phyloP scores from a whole-genome alignment of 2,113 vertebrate genomes.

The Indri indri region DNA sequence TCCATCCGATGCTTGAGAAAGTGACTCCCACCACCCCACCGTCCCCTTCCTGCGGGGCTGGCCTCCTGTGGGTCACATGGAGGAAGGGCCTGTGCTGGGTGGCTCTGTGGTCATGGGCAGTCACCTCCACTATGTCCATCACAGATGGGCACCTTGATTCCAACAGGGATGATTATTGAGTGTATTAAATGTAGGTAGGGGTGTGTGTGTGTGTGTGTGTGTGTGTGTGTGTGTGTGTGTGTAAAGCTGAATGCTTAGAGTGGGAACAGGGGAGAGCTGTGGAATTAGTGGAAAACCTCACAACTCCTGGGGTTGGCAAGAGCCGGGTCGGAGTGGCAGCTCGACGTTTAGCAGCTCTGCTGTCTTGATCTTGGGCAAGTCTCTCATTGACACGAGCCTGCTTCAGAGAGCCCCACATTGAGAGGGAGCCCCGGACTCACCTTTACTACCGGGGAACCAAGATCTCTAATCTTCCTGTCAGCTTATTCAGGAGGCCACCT shows the following conservation, averaged over 20 bases:
- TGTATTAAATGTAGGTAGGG: not conserved
- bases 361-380: no score
- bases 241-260: no score
- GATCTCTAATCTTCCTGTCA: not conserved
- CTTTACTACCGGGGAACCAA: not conserved
- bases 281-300: no score
- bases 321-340: no score
- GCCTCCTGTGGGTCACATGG: not conserved
- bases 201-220: no score
- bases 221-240: no score
- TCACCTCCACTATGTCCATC: not conserved
- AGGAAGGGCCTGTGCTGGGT: not conserved
- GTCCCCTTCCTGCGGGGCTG: not conserved
- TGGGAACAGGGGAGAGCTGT: no score
- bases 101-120: not conserved
- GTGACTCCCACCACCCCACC: accelerated
- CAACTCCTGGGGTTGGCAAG: no score
- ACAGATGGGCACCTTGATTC: not conserved
- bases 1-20: not conserved
- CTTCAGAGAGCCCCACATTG: no score
- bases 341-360: no score
- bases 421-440: no score
- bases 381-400: no score
- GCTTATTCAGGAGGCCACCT: not conserved
- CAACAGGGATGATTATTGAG: not conserved